Conservation (phyloP, 2,113 vertebrate genomes). For the Ceyx cyanopectus region DNA sequence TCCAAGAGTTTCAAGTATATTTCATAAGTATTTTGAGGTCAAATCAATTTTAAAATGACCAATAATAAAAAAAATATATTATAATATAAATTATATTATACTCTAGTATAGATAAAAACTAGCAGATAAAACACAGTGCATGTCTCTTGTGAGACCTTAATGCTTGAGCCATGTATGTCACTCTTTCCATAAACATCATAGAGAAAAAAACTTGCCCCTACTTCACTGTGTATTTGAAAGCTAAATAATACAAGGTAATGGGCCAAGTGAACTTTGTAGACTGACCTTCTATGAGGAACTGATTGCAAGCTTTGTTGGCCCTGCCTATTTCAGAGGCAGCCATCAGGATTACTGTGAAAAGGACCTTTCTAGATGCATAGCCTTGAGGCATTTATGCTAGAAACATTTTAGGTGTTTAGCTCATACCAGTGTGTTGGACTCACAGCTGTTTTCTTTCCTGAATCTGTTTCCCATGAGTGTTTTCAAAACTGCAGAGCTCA, state of each 20-base stretch:
- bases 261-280: background rate
- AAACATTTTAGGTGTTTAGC: background rate
- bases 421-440: background rate
- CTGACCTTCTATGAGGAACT: background rate
- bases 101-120: too few relatives aligned
- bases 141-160: background rate
- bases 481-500: too few relatives aligned
- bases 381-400: background rate
- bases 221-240: background rate
- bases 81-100: too few relatives aligned
- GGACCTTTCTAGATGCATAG: background rate
- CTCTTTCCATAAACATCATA: background rate
- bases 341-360: rapidly evolving
- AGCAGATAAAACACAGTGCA: background rate
- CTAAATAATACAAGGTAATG: background rate
- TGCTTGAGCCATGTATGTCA: rapidly evolving
- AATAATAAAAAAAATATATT: too few relatives aligned
- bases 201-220: background rate
- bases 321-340: background rate
- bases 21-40: background rate
- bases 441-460: too few relatives aligned
- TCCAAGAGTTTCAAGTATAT: background rate
- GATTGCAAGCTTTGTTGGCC: background rate
- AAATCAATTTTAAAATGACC: background rate
- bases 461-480: too few relatives aligned